These are phyloP conservation scores for Lumbricus terrestris DNA, from an alignment of 2,888 invertebrate species.

Conservation along the genomic window DNA sequence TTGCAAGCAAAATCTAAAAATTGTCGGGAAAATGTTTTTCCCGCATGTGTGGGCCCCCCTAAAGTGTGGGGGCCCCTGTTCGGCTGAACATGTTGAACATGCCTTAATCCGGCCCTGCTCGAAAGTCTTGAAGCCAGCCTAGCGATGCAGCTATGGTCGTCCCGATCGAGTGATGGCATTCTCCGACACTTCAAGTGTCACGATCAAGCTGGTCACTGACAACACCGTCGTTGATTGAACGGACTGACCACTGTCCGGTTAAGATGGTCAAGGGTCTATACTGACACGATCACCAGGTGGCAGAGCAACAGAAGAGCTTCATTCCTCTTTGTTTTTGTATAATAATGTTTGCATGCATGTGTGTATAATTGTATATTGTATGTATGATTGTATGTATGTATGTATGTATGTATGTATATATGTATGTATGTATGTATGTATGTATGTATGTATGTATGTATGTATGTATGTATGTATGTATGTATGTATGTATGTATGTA, in stretches of 20 bases:
- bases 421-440: neutral
- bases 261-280: neutral
- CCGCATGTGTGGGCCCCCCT: no score
- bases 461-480: neutral
- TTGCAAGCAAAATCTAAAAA: no score
- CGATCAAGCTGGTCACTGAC: neutral
- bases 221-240: neutral
- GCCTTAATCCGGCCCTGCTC: no score
- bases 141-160: neutral
- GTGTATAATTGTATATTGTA: no score
- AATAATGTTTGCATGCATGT: neutral
- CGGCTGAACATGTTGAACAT: no score
- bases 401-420: neutral
- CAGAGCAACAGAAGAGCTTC: no score
- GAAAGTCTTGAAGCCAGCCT: neutral
- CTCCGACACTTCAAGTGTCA: neutral
- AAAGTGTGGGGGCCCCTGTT: no score
- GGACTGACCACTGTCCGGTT: neutral
- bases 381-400: neutral
- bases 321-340: neutral
- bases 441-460: neutral
- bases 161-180: neutral
- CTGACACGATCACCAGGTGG: neutral
- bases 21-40: no score
- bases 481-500: neutral